phyloP scores from a whole-genome alignment of 2,888 invertebrate species.

The Spilarctia lutea region DNA sequence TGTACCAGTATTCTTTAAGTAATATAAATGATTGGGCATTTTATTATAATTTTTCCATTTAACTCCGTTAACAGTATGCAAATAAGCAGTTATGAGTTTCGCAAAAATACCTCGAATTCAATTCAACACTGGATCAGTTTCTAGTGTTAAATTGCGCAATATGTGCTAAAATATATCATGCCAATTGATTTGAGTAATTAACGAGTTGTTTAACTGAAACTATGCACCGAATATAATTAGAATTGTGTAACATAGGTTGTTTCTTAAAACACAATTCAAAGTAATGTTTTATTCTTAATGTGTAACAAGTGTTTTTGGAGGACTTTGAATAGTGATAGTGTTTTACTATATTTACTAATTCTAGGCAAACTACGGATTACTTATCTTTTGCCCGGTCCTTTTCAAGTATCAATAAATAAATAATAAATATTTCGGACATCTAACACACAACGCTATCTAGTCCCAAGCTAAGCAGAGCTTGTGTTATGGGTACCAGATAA shows the following conservation, averaged over 20 bases:
- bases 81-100: constrained; percentile 20
- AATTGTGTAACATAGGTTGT: constrained; percentile 9
- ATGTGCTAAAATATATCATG: constrained; percentile 21
- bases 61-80: neutral
- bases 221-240: constrained; percentile 15
- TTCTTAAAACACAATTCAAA: constrained; percentile 1
- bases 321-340: neutral
- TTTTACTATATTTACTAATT: neutral
- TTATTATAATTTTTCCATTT: neutral
- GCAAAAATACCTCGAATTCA: constrained; percentile 17
- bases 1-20: no score
- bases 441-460: no score
- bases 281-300: neutral
- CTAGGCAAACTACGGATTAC: no score
- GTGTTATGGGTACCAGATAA: no score
- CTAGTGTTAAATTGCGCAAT: constrained; percentile 17
- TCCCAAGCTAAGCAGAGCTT: no score
- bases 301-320: neutral
- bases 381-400: no score
- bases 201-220: constrained; percentile 7
- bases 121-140: constrained; percentile 17
- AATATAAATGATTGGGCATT: no score
- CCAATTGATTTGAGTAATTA: constrained; percentile 37
- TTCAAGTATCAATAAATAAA: no score
- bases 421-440: no score